Percentiles rank a stretch among this genome's conserved stretches.
These are phyloP conservation scores for Periophthalmodon schlosseri DNA, from an alignment of 2,113 vertebrate species.

Conservation along the genomic window DNA sequence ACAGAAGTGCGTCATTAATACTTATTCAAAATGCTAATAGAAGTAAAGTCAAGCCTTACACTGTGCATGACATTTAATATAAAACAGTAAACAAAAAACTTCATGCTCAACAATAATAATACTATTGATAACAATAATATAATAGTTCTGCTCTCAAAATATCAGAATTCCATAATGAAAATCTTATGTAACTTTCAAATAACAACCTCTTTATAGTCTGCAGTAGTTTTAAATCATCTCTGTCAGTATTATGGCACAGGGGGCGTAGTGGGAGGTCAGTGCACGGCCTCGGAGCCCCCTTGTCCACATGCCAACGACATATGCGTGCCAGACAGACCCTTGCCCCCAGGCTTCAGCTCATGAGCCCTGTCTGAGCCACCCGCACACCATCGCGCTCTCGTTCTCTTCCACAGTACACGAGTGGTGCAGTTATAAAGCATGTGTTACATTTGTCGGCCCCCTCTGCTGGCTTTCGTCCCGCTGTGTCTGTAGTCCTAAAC, in stretches of 20 bases:
- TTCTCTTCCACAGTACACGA: slow-evolving; percentile 27
- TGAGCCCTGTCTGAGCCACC: not conserved
- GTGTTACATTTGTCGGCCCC: slow-evolving; percentile 68
- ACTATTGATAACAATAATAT: too few relatives aligned
- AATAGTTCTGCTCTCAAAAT: not conserved
- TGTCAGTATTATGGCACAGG: not conserved
- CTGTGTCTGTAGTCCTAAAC: slow-evolving; percentile 6
- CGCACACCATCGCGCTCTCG: slow-evolving; percentile 55
- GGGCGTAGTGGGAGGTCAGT: slow-evolving; percentile 40
- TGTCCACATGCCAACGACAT: slow-evolving; percentile 54
- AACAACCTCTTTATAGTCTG: not conserved
- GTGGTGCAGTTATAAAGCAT: slow-evolving; percentile 65
- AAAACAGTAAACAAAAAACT: not conserved
- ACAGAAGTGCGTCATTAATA: too few relatives aligned
- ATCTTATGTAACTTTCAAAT: not conserved
- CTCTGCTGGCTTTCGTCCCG: not conserved
- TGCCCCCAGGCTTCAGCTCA: slow-evolving; percentile 24
- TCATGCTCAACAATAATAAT: not conserved
- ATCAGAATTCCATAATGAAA: not conserved
- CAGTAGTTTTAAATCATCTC: not conserved
- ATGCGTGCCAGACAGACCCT: slow-evolving; percentile 58
- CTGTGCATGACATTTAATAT: not conserved
- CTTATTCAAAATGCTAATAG: too few relatives aligned
- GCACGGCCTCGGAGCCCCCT: slow-evolving; percentile 21
- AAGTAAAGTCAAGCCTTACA: too few relatives aligned